Base-by-base conservation (phyloP, 1,140 invertebrate genomes). In the Mactra quadrangularis region DNA sequence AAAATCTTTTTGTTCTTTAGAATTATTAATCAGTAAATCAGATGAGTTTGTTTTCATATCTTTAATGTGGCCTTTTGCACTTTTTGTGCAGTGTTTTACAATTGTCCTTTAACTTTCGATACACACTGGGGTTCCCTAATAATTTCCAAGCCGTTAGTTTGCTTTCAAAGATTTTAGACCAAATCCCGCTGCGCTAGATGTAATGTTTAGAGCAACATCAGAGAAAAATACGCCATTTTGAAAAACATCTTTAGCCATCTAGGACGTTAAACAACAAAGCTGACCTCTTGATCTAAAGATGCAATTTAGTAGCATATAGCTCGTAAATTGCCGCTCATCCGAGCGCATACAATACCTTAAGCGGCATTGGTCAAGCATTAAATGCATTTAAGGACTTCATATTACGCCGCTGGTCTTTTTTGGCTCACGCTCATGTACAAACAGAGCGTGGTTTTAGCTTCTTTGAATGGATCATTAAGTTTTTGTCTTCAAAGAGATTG, bases 21-120 rank as follows among this genome's bases (percentile, higher is more conserved):
- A 66, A 81, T 68, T 68, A 81, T 71, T 66, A 81, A 81, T 81
- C 64, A 57, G 60, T 81, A 81, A 81, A 81, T 81, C 77, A 81
- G 77, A 47, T 52, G 62, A 71, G 71, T 35, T 81, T 53, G 38
- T 62, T 57, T 70, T 60, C 52, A 52, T 81, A 68, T 53, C 31
- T 71, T 81, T 68, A 59, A 71, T 41, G 22, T 53, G 64, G 66
- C 45, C 77, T 59, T 81, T 68, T 81, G 41, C 64, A 41, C 35
- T 70, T 81, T 59, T 70, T 81, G 64, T 60, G 31, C 53, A 57
- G n/a, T 81, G 64, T 81, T 71, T 59, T 71, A 22, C 29, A 60
- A 45, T 81, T 75, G 72, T 75, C 60, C 53, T 60, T 33, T 45
- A 29, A 27, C 50, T 72, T 72, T 72, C 70, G 33, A 55, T 38